Evolutionary conservation across 2,888 invertebrate genomes (phyloP).

Genomic region (Diadegma fenestrale): DNA sequence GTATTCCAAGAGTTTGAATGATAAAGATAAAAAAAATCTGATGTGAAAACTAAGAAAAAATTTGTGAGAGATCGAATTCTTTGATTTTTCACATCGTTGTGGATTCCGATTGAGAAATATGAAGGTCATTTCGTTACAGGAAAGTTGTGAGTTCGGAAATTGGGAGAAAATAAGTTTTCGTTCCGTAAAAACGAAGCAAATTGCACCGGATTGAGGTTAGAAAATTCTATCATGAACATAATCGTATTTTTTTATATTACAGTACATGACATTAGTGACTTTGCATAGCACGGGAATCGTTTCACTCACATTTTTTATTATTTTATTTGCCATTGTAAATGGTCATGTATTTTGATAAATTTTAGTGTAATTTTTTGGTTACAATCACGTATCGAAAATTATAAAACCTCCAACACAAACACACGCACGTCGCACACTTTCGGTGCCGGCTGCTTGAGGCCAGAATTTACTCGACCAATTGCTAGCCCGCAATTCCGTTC

Average conservation of each 20-base stretch:
- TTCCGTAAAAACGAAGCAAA: neutral
- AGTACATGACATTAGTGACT: neutral
- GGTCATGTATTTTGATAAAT: neutral
- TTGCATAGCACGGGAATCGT: neutral
- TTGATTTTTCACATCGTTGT: too few species aligned
- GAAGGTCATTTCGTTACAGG: neutral
- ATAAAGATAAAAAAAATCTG: too few species aligned
- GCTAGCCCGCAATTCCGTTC: neutral
- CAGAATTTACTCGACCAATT: constrained; percentile 1
- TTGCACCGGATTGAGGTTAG: constrained; percentile 5
- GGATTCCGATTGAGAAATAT: too few species aligned
- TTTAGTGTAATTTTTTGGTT: neutral
- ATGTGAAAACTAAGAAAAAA: too few species aligned
- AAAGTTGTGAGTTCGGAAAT: neutral
- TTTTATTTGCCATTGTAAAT: constrained; percentile 12
- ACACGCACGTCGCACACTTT: neutral
- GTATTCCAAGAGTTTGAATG: neutral
- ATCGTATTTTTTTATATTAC: neutral
- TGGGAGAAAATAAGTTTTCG: neutral
- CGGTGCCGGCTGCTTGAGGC: neutral
- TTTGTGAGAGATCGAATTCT: too few species aligned
- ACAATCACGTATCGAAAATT: constrained; percentile 1
- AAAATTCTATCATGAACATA: neutral
- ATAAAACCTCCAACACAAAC: neutral
- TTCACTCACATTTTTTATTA: neutral